These are phyloP conservation scores for Platyscapa corneri DNA, from an alignment of 1,140 invertebrate species.

Conservation along the genomic window DNA sequence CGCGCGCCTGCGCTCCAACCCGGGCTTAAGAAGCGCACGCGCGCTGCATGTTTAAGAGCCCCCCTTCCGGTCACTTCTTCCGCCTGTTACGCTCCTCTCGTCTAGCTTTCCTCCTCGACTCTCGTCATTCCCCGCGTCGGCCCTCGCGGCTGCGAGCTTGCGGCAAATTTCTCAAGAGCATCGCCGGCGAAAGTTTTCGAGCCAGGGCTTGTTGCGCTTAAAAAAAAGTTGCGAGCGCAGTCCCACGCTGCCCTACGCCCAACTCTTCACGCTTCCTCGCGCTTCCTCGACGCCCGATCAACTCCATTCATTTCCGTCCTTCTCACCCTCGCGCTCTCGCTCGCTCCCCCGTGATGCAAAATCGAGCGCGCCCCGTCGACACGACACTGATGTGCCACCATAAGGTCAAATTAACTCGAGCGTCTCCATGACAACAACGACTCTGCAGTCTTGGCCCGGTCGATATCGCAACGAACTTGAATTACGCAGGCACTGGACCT, in stretches of 20 bases:
- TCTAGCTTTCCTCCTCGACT: neutral
- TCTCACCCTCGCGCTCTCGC: neutral
- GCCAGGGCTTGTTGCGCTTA: too few species aligned
- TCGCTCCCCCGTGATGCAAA: neutral
- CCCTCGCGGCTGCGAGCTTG: neutral
- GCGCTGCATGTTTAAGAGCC: neutral
- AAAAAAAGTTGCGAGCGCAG: neutral
- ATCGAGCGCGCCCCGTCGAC: slow-evolving; percentile 25
- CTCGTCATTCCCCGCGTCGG: neutral
- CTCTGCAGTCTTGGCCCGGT: slow-evolving; percentile 66
- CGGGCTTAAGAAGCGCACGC: slow-evolving; percentile 20
- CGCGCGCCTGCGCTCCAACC: neutral
- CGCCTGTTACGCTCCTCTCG: neutral
- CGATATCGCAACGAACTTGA: slow-evolving; percentile 72
- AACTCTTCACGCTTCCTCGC: neutral
- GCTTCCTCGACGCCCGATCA: neutral
- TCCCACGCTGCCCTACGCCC: neutral
- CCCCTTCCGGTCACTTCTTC: slow-evolving; percentile 8
- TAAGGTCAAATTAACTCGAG: slow-evolving; percentile 73
- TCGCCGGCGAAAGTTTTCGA: too few species aligned
- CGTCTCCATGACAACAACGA: slow-evolving; percentile 73
- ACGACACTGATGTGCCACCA: slow-evolving; percentile 49
- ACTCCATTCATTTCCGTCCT: neutral
- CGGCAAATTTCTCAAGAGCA: neutral
- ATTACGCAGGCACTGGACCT: slow-evolving; percentile 66